Evolutionary conservation across 2,113 vertebrate genomes (phyloP).

Genomic region (Eclectus roratus): DNA sequence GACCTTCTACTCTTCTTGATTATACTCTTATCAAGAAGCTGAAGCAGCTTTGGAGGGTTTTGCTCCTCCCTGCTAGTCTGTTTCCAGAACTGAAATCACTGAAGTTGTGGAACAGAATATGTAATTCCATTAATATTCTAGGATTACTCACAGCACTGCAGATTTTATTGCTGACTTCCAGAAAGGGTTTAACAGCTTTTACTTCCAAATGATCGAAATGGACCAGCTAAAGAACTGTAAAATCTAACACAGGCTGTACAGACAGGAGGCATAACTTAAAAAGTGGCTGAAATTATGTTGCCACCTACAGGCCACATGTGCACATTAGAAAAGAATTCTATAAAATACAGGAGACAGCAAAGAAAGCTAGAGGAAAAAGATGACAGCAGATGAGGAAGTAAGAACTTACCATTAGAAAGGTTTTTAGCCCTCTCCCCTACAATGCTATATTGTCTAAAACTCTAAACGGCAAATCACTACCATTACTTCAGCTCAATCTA

Average conservation of each 20-base stretch:
- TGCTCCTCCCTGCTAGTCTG: not conserved
- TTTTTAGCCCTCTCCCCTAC: not conserved
- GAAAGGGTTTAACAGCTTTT: not conserved
- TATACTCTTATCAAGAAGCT: not conserved
- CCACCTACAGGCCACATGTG: slow-evolving; percentile 36
- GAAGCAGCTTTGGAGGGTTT: not conserved
- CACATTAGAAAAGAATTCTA: not conserved
- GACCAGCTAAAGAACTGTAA: not conserved
- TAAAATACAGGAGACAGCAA: not conserved
- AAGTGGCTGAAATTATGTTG: slow-evolving; percentile 12
- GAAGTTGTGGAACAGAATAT: not conserved
- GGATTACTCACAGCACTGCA: not conserved
- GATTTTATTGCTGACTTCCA: not conserved
- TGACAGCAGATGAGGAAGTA: not conserved
- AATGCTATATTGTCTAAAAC: not conserved
- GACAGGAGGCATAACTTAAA: not conserved
- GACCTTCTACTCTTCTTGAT: not conserved
- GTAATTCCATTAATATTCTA: not conserved
- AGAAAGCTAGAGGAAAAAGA: not conserved
- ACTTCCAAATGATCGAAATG: not conserved
- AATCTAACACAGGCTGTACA: not conserved
- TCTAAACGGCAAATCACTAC: not conserved
- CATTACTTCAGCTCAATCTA: not conserved
- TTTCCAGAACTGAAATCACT: not conserved
- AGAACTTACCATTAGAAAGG: not conserved